Conservation (phyloP, 2,797 vertebrate species). For the Hydrophis major region DNA sequence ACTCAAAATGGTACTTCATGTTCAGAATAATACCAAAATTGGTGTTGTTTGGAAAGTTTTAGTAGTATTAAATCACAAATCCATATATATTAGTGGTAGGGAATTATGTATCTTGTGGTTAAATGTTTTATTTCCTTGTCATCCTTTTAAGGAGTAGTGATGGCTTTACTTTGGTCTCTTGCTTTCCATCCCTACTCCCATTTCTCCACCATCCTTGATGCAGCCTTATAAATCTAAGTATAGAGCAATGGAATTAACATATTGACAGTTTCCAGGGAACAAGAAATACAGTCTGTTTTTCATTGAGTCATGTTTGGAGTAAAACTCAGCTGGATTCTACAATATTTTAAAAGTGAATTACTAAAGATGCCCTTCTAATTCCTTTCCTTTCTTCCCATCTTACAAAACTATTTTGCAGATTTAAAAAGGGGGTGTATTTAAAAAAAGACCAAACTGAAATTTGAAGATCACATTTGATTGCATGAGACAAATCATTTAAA, state of each 20-base stretch:
- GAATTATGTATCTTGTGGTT: not conserved
- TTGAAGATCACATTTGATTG: slow-evolving; percentile 70
- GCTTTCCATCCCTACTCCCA: not conserved
- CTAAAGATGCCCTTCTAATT: slow-evolving; percentile 50
- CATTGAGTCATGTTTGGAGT: slow-evolving; percentile 29
- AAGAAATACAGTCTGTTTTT: slow-evolving; percentile 25
- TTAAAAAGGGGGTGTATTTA: slow-evolving; percentile 56
- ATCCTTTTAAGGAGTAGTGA: not conserved
- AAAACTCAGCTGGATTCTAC: slow-evolving; percentile 51
- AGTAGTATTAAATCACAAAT: not conserved
- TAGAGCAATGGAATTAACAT: not conserved
- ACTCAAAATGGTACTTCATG: not conserved
- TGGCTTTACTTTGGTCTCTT: not conserved
- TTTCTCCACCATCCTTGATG: not conserved
- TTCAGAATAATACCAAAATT: not conserved
- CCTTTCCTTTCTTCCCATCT: slow-evolving; percentile 63
- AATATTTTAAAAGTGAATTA: slow-evolving; percentile 64
- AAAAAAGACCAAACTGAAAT: slow-evolving; percentile 56
- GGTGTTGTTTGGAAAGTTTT: not conserved
- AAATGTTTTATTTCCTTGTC: not conserved
- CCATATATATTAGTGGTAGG: not conserved
- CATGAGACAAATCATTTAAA: slow-evolving; percentile 68
- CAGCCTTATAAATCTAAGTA: not conserved
- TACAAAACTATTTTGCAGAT: slow-evolving; percentile 57
- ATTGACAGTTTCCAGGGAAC: not conserved